Evolutionary conservation across 1,140 invertebrate species (phyloP), one percentile per base, ranked within the genome.

Genomic region (Drosophila willistoni): DNA sequence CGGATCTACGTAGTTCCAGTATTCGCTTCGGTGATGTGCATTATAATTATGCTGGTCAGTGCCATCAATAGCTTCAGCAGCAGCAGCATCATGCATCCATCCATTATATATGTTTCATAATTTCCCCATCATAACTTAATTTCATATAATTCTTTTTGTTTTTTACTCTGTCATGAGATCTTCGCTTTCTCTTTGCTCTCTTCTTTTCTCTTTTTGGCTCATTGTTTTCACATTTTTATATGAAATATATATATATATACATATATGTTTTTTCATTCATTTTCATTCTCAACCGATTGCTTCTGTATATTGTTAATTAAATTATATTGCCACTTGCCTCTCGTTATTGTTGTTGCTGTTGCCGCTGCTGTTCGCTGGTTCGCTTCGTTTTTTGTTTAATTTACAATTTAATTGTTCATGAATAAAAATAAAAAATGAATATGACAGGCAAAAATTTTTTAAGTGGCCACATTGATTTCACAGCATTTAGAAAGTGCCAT

Each of bases 1-100:
- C 3, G 10, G 12, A 5, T 39, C 36, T 12, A 39, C 10, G 0
- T 13, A 39, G 36, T 39, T 12, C 10, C 36, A 12, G 36, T n/a
- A 5, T 39, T 4, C 36, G 12, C 36, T 22, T 29, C 68, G 34
- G 29, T 47, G 42, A 47, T 71, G 41, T 57, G 64, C 72, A 79
- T 64, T 71, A 86, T 87, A 87, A 87, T 82, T 82, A 86, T 79
- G 74, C 68, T 64, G 56, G 55, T 68, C 71, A 61, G 19, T 66
- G n/a, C 41, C 22, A 44, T n/a, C 34, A 7, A 13, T n/a, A 12
- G 10, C 60, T 2, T 22, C 12, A 36, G 33, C 51, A 56, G 70
- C 47, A 64, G n/a, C 22, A 55, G 62, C 65, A 69, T 81, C 47
- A 19, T 61, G 62, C 64, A 73, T 71, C 73, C 64, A 66, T 77